These are phyloP conservation scores for Leptopilina syphax DNA, from an alignment of 2,888 invertebrate species.

Conservation along the genomic window DNA sequence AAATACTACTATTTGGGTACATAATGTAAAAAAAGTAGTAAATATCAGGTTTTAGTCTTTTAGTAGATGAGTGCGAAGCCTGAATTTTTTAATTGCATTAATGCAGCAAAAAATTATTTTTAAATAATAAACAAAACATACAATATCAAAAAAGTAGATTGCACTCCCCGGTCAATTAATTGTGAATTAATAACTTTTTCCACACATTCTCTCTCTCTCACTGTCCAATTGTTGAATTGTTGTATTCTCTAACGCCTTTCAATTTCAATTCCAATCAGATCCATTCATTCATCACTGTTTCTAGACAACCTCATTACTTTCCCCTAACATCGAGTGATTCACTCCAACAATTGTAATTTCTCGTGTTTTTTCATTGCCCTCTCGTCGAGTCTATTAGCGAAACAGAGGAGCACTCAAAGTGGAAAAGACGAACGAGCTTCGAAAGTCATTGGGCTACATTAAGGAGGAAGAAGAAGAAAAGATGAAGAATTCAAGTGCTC, in stretches of 20 bases:
- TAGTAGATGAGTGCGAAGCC: no score
- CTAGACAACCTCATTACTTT: slow-evolving; percentile 19
- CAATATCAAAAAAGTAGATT: no score
- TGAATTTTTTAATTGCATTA: no score
- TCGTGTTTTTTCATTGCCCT: not conserved
- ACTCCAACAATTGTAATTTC: slow-evolving; percentile 17
- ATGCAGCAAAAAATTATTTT: no score
- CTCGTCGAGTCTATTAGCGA: slow-evolving; percentile 12
- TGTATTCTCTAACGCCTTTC: not conserved
- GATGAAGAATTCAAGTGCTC: not conserved
- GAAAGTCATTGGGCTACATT: slow-evolving; percentile 1
- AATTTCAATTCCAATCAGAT: slow-evolving; percentile 15
- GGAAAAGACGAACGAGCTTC: slow-evolving; percentile 22
- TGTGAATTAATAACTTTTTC: no score
- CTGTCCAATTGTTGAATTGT: not conserved
- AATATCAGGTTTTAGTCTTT: no score
- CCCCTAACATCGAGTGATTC: slow-evolving; percentile 11
- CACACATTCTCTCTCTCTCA: no score
- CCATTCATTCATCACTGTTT: slow-evolving; percentile 30
- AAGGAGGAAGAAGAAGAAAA: slow-evolving; percentile 1
- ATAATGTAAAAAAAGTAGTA: no score
- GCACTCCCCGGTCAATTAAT: no score
- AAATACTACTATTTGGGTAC: no score
- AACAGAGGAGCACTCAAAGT: slow-evolving; percentile 7
- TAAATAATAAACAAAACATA: no score